Base-by-base conservation (phyloP, 2,888 invertebrate species). In the Thumatha senex region DNA sequence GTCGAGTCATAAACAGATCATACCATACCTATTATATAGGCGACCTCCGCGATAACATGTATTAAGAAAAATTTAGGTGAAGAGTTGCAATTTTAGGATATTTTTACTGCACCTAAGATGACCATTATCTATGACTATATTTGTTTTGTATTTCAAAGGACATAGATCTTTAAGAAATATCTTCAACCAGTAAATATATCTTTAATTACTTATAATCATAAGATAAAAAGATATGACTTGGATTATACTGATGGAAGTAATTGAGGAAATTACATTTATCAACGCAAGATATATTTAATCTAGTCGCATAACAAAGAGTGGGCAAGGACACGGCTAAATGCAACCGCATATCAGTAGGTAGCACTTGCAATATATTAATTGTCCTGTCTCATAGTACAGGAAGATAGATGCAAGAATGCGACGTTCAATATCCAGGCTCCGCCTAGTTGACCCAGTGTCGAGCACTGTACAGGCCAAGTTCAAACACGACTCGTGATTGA, bases 381-480 rank as follows among this genome's bases (percentile, higher is more conserved):
- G 76, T 70, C 64, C 57, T 66, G 57, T 59, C 70, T 70, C 67
- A 43, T 40, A 54, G 61, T 61, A 64, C n/a, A 34, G 0, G 15
- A 15, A 30, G 61, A 61, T 24, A 67, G 13, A 44, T 34, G 18
- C 58, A 66, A 72, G 72, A 75, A 72, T 75, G 59, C 65, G 62
- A 59, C 54, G 61, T 56, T 67, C 46, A 56, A 47, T 61, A 66
- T 57, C 58, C 61, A 61, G 58, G 43, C 55, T 56, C 63, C 64
- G 66, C 69, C 73, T 80, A 61, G 70, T 76, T 84, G 84, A 86
- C 84, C 84, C 70, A 84, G 74, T 78, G 74, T 74, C 68, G 59
- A 67, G 62, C 53, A 47, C 64, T 61, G 59, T 62, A 70, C 63
- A 59, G 84, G 80, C 80, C 87, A 87, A 87, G 87, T 86, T 86